These are phyloP conservation scores for Isurus oxyrinchus DNA, from an alignment of 2,113 vertebrate genomes.

Conservation along the genomic window DNA sequence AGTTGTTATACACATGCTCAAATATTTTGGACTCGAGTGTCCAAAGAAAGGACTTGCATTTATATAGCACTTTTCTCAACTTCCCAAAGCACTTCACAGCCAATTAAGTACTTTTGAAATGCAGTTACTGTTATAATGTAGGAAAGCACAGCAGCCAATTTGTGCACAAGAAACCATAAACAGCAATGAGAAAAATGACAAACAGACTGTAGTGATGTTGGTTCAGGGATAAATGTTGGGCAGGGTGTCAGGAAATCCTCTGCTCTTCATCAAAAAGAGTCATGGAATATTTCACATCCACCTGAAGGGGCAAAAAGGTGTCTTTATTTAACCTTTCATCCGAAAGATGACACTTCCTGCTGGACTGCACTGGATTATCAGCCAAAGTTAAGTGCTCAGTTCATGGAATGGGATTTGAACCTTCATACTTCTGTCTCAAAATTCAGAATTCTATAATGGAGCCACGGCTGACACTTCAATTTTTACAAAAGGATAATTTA, in stretches of 20 bases:
- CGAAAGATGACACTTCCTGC: neutral
- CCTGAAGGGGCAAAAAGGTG: neutral
- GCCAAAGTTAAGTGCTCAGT: neutral
- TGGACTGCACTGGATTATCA: neutral
- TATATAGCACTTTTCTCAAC: neutral
- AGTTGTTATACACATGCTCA: neutral
- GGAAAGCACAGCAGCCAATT: neutral
- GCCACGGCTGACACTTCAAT: neutral
- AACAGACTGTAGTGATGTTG: neutral
- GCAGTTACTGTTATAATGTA: neutral
- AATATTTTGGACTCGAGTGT: neutral
- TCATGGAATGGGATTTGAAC: neutral
- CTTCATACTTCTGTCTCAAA: neutral
- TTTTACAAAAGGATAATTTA: neutral
- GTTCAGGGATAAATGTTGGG: neutral
- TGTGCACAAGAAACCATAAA: neutral
- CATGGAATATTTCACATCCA: neutral
- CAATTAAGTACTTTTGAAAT: neutral
- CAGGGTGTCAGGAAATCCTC: neutral
- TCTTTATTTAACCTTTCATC: neutral
- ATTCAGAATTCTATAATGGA: neutral
- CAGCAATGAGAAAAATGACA: neutral
- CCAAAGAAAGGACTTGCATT: neutral
- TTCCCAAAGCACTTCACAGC: neutral
- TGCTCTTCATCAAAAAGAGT: neutral